These are phyloP conservation scores for Alouatta palliata DNA, from an alignment of 2,113 vertebrate species.

Conservation along the genomic window DNA sequence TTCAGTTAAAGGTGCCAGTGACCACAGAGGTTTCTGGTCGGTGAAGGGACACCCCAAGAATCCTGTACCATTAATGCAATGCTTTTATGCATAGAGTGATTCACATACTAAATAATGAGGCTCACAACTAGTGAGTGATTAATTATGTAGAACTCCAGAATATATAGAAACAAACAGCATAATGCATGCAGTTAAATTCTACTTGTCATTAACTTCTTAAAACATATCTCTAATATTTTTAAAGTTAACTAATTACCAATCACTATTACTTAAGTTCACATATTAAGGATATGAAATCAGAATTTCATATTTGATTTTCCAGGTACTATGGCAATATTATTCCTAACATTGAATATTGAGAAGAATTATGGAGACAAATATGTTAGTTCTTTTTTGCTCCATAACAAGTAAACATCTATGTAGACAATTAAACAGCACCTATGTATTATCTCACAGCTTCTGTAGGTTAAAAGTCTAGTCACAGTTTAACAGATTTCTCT, in stretches of 20 bases:
- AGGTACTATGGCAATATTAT: background rate
- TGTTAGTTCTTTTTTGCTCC: background rate
- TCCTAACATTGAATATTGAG: background rate
- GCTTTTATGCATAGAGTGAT: background rate
- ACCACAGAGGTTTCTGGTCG: too few relatives aligned
- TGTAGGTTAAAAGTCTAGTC: background rate
- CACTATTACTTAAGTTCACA: background rate
- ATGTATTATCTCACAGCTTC: background rate
- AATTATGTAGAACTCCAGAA: background rate
- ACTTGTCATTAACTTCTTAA: background rate
- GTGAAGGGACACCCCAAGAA: too few relatives aligned
- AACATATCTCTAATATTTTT: background rate
- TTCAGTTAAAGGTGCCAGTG: too few relatives aligned
- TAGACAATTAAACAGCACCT: background rate
- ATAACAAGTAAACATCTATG: background rate
- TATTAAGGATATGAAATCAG: background rate
- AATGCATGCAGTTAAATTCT: background rate
- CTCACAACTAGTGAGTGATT: background rate
- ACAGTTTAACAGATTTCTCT: background rate
- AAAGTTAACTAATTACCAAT: background rate
- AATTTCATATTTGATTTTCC: background rate
- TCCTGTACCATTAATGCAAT: background rate
- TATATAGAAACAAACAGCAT: background rate
- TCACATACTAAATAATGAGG: background rate
- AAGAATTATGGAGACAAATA: background rate